Percentiles rank a stretch among this genome's conserved stretches.
phyloP scores from a whole-genome alignment of 2,113 vertebrate species.

The Galeopterus variegatus region DNA sequence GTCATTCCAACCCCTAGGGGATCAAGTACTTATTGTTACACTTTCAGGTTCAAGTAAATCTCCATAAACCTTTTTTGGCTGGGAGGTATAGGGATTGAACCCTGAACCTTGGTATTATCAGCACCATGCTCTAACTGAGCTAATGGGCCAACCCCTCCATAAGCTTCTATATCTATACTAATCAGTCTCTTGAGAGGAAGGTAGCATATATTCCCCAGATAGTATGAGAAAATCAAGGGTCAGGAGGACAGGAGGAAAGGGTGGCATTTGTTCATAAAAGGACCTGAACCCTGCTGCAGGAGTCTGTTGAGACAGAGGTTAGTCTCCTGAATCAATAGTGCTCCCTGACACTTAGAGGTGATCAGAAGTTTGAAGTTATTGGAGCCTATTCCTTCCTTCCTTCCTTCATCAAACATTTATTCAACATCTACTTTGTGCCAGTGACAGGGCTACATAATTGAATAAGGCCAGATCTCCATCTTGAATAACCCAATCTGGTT shows the following conservation, averaged over 20 bases:
- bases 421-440: neutral
- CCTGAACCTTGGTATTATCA: too few relatives aligned
- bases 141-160: neutral
- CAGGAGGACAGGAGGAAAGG: neutral
- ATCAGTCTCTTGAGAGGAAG: neutral
- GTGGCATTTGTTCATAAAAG: neutral
- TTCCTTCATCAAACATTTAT: neutral
- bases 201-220: neutral
- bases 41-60: slow-evolving; percentile 34
- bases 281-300: neutral
- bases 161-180: neutral
- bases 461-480: neutral
- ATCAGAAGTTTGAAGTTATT: neutral
- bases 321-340: neutral
- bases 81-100: too few relatives aligned
- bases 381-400: neutral
- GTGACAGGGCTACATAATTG: neutral
- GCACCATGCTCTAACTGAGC: too few relatives aligned
- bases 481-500: slow-evolving; percentile 2
- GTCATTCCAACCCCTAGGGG: neutral
- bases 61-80: neutral
- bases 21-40: neutral
- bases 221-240: neutral
- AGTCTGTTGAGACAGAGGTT: too few relatives aligned
- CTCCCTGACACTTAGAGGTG: neutral